Base-by-base conservation (phyloP, 92 coral and sea anemone genomes). In the Phenganax subtilis region DNA sequence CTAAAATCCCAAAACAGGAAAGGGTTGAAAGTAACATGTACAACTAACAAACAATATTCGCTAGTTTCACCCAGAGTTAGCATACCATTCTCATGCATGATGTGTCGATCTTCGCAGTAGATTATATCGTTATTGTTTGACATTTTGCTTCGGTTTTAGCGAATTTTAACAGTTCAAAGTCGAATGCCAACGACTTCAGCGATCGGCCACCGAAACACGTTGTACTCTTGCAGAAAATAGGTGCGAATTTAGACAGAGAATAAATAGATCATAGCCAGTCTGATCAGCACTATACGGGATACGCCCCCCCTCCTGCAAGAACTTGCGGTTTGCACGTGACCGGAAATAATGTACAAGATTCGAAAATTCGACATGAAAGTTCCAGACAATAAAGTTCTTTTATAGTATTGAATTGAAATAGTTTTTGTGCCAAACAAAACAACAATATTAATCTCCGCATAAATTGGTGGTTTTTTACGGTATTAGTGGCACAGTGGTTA, bases 81-180 rank as follows among this genome's bases (percentile, higher is more conserved):
- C 83, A 60, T 27, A 79, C 83, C 83, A 29, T 79, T 20, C 30
- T 79, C 83, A 51, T 79, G 83, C 83, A 79, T 79, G 54, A 79
- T 60, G 51, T 79, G 83, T 10, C 83, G n/a, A 44, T 79, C 74
- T 28, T 79, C 83, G 53, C 83, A 65, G 83, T 63, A 51, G 9
- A 79, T 65, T 63, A 79, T 63, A 31, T 79, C 83, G 63, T 47
- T 65, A 62, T 79, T 79, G 51, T 62, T 79, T 61, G 83, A 79
- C 83, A 79, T 79, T 54, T 51, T 51, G 58, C 44, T 73, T 16
- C 51, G 74, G 58, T 59, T 61, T 59, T 44, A 51, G 61, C 0
- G 53, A 55, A 58, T 59, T 31, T 27, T 57, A 57, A 60, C 31
- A 8, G 20, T 0, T 20, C 81, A 28, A 10, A 12, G 25, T 44